A percentile compares a stretch with the other conserved stretches of the same genome.
phyloP scores from a whole-genome alignment of 2,113 vertebrate genomes.

The Nothobranchius furzeri region DNA sequence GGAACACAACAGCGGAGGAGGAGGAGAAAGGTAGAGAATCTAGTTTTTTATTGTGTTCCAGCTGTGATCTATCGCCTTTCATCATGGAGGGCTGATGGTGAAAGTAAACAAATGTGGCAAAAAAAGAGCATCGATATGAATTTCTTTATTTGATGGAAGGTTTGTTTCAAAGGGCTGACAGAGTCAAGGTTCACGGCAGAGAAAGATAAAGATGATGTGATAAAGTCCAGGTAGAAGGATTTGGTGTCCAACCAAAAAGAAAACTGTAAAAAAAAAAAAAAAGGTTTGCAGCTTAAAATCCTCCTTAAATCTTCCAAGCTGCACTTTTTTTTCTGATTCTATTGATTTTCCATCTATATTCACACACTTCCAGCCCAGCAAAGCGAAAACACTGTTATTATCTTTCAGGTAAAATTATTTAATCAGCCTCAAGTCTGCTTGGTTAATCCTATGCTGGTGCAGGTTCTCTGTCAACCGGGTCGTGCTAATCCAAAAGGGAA shows the following conservation, averaged over 20 bases:
- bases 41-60: slow-evolving; percentile 65
- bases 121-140: slow-evolving; percentile 72
- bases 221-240: slow-evolving; percentile 44
- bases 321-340: neutral
- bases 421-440: too few relatives aligned
- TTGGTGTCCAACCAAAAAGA: slow-evolving; percentile 24
- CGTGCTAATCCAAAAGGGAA: too few relatives aligned
- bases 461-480: too few relatives aligned
- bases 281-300: slow-evolving; percentile 1
- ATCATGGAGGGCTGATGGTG: slow-evolving; percentile 56
- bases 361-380: neutral
- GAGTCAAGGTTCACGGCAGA: slow-evolving; percentile 58
- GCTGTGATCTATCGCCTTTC: slow-evolving; percentile 75
- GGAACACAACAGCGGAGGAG: slow-evolving; percentile 3
- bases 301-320: neutral
- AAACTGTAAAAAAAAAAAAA: slow-evolving; percentile 24
- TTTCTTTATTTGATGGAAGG: slow-evolving; percentile 75
- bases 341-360: neutral
- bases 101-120: slow-evolving; percentile 52
- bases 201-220: slow-evolving; percentile 32
- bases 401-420: neutral
- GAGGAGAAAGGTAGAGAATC: slow-evolving; percentile 32
- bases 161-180: slow-evolving; percentile 59
- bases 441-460: too few relatives aligned
- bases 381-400: neutral